These are phyloP conservation scores for Craterocephalus amniculus DNA, from an alignment of 2,797 vertebrate species.

Conservation along the genomic window DNA sequence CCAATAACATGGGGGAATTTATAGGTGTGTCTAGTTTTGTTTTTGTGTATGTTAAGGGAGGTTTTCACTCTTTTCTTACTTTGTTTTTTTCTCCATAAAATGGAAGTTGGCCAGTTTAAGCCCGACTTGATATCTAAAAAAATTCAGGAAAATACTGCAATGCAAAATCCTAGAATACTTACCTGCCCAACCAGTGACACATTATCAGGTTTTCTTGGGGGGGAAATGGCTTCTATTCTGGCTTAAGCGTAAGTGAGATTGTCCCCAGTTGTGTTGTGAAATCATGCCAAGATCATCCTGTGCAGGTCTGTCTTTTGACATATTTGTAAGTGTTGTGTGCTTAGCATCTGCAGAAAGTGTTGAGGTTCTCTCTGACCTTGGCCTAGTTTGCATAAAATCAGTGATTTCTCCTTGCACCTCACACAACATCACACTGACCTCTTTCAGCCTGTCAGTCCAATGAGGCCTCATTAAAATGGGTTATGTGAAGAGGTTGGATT, in stretches of 20 bases:
- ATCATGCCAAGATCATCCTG: constrained; percentile 26
- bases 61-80: too few relatives aligned
- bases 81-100: too few relatives aligned
- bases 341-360: constrained; percentile 40
- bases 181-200: background rate
- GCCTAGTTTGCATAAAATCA: constrained; percentile 63
- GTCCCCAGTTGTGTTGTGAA: constrained; percentile 11
- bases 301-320: constrained; percentile 32
- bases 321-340: constrained; percentile 36
- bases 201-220: background rate
- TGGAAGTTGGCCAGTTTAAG: background rate
- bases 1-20: too few relatives aligned
- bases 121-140: background rate
- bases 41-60: too few relatives aligned
- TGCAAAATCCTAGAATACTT: background rate
- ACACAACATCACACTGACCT: constrained; percentile 59
- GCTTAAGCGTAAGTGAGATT: constrained; percentile 7
- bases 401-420: constrained; percentile 59
- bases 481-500: constrained; percentile 52
- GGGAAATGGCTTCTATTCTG: background rate
- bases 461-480: constrained; percentile 78
- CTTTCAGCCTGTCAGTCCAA: constrained; percentile 64
- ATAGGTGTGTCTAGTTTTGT: too few relatives aligned
- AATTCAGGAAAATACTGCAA: background rate
- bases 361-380: constrained; percentile 61